Evolutionary conservation across 2,888 invertebrate genomes (phyloP), one percentile per base, ranked within the genome.

Genomic region (Cordilura impudica): DNA sequence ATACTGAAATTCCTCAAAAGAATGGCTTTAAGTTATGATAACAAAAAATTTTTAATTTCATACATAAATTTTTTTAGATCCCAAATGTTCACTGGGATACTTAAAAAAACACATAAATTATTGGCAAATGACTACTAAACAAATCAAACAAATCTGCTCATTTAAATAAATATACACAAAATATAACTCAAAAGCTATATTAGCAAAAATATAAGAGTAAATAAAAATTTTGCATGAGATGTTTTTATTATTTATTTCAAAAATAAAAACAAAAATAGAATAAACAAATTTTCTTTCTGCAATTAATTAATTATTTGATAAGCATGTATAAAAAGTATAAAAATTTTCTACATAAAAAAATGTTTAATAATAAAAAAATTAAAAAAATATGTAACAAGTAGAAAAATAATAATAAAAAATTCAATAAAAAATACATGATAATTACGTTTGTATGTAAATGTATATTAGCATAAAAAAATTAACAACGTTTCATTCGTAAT

Each of bases 311-410:
- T 65, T 56, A 79, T 65, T 71, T 70, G 69, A 51, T 73, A 78
- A 78, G 78, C 71, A 81, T 78, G 82, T 82, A 82, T 82, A 82
- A 82, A 82, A 82, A 81, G 82, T 82, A 82, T 82, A 82, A 82
- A 82, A 82, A 82, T 77, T 77, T 69, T 79, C 78, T 77, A 81
- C 75, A 81, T 82, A 82, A 82, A 82, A 82, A 81, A 72, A 78
- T 73, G 53, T 66, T 61, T 56, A 61, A 75, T 54, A 56, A 69
- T 60, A 69, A 73, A n/a, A n/a, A n/a, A 39, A 39, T 39, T 67
- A 70, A 74, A 74, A 65, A 70, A 66, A 49, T 49, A 47, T 61
- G 45, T 67, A 74, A 70, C 61, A 69, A 69, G 63, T 67, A 76
- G n/a, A 65, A 70, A 67, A 72, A 73, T 51, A 19, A 61, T 49